A percentile compares a stretch with the other conserved stretches of the same genome.
phyloP scores from a whole-genome alignment of 2,113 vertebrate genomes.

The Sterna hirundo region DNA sequence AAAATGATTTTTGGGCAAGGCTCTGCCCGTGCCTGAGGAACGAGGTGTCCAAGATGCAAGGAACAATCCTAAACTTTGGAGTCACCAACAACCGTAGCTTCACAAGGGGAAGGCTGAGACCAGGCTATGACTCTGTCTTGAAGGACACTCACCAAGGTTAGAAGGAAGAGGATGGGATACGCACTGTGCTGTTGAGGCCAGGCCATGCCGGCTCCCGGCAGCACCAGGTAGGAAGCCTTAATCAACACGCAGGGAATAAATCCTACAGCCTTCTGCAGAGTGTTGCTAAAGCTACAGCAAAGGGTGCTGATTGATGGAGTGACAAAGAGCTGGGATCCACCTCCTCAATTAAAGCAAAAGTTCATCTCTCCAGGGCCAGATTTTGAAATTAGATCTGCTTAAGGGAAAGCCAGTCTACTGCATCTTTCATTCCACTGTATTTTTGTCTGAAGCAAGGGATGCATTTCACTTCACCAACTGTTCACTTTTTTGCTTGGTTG shows the following conservation, averaged over 20 bases:
- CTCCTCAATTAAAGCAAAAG: slow-evolving; percentile 58
- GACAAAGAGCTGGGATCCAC: slow-evolving; percentile 61
- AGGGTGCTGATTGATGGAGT: slow-evolving; percentile 60
- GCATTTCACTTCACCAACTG: slow-evolving; percentile 67
- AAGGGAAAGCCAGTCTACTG: slow-evolving; percentile 61
- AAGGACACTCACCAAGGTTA: not conserved
- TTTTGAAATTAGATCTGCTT: slow-evolving; percentile 51
- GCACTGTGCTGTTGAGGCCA: not conserved
- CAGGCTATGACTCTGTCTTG: not conserved
- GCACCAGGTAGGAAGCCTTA: not conserved
- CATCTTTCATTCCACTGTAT: slow-evolving; percentile 53
- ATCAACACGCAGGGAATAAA: not conserved
- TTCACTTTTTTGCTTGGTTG: slow-evolving; percentile 61
- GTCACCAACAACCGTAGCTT: not conserved
- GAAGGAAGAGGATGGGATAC: not conserved
- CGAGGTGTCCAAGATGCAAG: not conserved
- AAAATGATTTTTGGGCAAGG: not conserved
- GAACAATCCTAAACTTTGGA: not conserved
- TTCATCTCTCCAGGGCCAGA: slow-evolving; percentile 38
- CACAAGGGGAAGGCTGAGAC: not conserved
- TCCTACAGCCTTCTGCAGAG: not conserved
- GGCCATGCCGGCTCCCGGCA: not conserved
- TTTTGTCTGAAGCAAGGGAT: slow-evolving; percentile 51
- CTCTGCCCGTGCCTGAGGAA: not conserved
- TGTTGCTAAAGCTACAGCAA: not conserved